These are phyloP conservation scores for Lingula anatina DNA, from an alignment of 2,888 invertebrate species.

Conservation along the genomic window DNA sequence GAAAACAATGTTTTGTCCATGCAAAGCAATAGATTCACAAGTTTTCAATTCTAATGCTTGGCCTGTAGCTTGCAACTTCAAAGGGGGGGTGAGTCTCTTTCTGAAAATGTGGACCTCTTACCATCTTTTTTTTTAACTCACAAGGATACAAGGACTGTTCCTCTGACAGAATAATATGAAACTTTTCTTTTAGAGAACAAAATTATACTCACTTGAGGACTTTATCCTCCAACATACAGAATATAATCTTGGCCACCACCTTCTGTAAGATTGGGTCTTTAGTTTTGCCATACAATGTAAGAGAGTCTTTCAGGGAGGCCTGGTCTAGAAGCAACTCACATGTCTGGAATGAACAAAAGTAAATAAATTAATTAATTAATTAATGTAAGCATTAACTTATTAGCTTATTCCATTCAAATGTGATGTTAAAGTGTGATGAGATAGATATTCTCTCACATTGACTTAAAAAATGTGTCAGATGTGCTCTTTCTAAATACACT, in stretches of 20 bases:
- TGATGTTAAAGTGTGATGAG: background rate
- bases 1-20: too few relatives aligned
- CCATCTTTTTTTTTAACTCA: too few relatives aligned
- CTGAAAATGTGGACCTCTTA: too few relatives aligned
- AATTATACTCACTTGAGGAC: background rate
- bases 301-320: slow-evolving; percentile 23
- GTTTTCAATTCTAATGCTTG: too few relatives aligned
- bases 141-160: too few relatives aligned
- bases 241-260: slow-evolving; percentile 40
- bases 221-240: slow-evolving; percentile 39
- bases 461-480: too few relatives aligned
- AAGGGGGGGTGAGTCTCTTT: too few relatives aligned
- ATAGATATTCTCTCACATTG: too few relatives aligned
- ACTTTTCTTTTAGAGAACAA: background rate
- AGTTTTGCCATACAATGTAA: slow-evolving; percentile 30
- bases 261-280: slow-evolving; percentile 38
- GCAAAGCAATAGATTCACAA: too few relatives aligned
- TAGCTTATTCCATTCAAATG: background rate
- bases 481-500: too few relatives aligned
- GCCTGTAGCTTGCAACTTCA: too few relatives aligned
- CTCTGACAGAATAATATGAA: too few relatives aligned
- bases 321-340: slow-evolving; percentile 31
- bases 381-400: background rate
- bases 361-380: background rate
- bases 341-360: slow-evolving; percentile 20